Evolutionary conservation across 2,113 vertebrate genomes (phyloP), one percentile per base, ranked within the genome.

Genomic region (Artemisiospiza belli): DNA sequence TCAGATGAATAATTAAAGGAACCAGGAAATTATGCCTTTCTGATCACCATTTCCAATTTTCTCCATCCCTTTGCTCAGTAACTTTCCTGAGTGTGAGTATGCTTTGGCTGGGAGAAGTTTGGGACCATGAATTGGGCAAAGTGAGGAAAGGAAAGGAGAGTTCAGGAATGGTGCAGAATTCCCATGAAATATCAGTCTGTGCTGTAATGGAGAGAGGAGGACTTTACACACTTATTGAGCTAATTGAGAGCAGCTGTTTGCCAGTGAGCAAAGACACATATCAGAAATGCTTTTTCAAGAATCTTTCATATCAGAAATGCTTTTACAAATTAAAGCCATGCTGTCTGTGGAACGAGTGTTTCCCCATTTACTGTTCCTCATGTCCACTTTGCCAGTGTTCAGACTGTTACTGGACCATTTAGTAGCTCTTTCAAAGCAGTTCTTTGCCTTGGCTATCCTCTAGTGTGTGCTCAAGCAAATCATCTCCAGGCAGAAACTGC

Each of bases 391-490:
- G 13, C 87, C 52, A 4, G 28, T 46, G 70, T 54, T 75, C 77
- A 89, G 8, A 33, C 33, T 64, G 37, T 73, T 84, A 44, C 52
- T 74, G 67, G 80, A 68, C 59, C 52, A 41, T 47, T 91, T 59
- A 73, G 61, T 11, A 59, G 51, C 23, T 17, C 46, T 79, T 49
- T 86, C 46, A 66, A 88, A 87, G 51, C 30, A 74, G 27, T 35
- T 77, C 55, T 89, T 96, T 87, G 79, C 22, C 41, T 93, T 93
- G 73, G 23, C 58, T 90, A 64, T 91, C 30, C 84, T 89, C 78
- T 70, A 27, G 81, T 58, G 57, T 61, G 52, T 87, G 62, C 59
- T 93, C 73, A 64, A 86, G 67, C 51, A 89, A 80, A 94, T 90
- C 41, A 82, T 5, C 37, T 94, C 64, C 64, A 70, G 83, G 82